Evolutionary conservation across 2,113 vertebrate species (phyloP), one percentile per base, ranked within the genome.

Genomic region (Forbesichthys agassizii): DNA sequence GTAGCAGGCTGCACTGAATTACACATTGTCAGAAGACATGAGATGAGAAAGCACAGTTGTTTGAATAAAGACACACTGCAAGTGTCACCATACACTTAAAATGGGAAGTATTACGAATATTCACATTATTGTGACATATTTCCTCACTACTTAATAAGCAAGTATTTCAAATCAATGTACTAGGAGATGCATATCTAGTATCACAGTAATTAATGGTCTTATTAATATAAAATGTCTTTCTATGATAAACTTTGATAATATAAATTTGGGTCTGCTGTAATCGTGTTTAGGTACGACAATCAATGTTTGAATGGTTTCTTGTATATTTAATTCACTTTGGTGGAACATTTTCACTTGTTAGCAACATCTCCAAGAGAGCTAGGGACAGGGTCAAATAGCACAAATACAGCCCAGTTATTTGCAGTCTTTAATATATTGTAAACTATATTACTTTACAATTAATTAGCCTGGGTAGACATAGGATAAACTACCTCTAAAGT

Each of bases 281-380:
- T 74, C 71, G 59, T 75, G 78, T 82, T 90, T 89, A 85, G 84
- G 84, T 91, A 90, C 66, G 64, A 86, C 73, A 75, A 78, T 88
- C 57, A 55, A 84, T 83, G 87, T 89, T 87, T 86, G 77, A 81
- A 82, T 73, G 68, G 70, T 82, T 88, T 85, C 76, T 77, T 76
- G 75, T 77, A 75, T 71, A 75, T 79, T 88, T 86, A 77, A 47
- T 75, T 83, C 47, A 48, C 68, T 76, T 85, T 85, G 80, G 70
- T 87, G 78, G 69, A 73, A 80, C 64, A 72, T 86, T 84, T 81
- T 73, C 11, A 61, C 61, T 46, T 64, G 53, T 63, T 18, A 64
- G 55, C 33, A 66, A 61, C 53, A 48, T 27, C 13, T 7, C 0
- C 20, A 59, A 20, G 5, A 5, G 36, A 5, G 36, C 7, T 42